Evolutionary conservation across 1,140 invertebrate species (phyloP).

Genomic region (Apis florea): DNA sequence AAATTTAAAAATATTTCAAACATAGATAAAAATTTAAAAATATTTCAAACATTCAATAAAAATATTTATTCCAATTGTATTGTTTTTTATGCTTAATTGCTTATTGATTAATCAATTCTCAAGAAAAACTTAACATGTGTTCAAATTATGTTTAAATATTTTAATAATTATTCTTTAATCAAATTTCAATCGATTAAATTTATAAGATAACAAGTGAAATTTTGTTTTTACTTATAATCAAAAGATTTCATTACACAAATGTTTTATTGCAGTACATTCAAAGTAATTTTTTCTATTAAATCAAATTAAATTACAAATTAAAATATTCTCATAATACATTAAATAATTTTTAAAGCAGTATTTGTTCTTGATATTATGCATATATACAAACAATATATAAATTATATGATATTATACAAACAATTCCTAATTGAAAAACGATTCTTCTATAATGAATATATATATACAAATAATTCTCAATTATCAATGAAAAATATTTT

Average conservation of each 20-base stretch:
- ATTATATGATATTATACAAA: too few species aligned
- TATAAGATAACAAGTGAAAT: not conserved
- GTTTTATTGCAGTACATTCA: not conserved
- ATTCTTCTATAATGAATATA: too few species aligned
- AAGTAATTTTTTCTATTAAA: not conserved
- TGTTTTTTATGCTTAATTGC: not conserved
- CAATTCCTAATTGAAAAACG: too few species aligned
- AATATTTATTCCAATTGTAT: not conserved
- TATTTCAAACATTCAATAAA: not conserved
- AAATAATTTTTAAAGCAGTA: too few species aligned
- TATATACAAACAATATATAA: too few species aligned
- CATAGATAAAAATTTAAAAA: too few species aligned
- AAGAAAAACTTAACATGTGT: not conserved
- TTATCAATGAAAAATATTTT: slow-evolving; percentile 1
- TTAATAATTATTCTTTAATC: not conserved
- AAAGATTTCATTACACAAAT: slow-evolving; percentile 7
- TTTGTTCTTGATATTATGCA: not conserved
- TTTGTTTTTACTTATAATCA: not conserved
- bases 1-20: not conserved
- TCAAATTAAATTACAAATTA: not conserved
- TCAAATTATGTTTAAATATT: not conserved
- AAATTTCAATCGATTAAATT: not conserved
- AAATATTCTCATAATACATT: not conserved
- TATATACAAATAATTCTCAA: too few species aligned
- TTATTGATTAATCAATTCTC: not conserved